These are phyloP conservation scores for Cassiopea andromeda DNA, from an alignment of 30 jellyfish, hydroid and myxozoan genomes.

Conservation along the genomic window DNA sequence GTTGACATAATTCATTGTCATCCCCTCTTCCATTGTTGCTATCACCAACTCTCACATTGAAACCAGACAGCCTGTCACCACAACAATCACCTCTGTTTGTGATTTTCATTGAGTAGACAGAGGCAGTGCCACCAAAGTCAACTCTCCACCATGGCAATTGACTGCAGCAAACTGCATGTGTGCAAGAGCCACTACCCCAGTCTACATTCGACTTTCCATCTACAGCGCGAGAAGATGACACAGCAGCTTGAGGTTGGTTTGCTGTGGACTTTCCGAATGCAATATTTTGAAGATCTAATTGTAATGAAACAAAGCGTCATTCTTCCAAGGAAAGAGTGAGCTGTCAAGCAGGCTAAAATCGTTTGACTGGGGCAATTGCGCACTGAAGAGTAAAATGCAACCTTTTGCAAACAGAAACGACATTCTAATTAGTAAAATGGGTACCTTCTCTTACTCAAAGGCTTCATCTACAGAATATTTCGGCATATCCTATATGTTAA, in stretches of 20 bases:
- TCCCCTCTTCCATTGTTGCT: slow-evolving; percentile 24
- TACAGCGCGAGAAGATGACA: slow-evolving; percentile 31
- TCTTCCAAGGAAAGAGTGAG: no score
- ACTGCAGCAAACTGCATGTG: slow-evolving; percentile 36
- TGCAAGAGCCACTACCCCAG: neutral
- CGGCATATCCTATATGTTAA: no score
- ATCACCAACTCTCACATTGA: slow-evolving; percentile 25
- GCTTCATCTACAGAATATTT: no score
- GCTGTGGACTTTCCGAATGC: slow-evolving; percentile 39
- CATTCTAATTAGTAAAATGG: no score
- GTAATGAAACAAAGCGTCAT: neutral
- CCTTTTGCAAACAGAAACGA: no score
- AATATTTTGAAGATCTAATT: slow-evolving; percentile 14
- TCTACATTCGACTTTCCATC: slow-evolving; percentile 27
- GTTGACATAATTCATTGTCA: neutral
- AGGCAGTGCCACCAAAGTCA: slow-evolving; percentile 55
- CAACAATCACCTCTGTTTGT: slow-evolving; percentile 62
- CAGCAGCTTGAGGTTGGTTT: neutral
- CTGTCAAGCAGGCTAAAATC: no score
- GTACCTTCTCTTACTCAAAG: no score
- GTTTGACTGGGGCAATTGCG: no score
- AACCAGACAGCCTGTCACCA: slow-evolving; percentile 25
- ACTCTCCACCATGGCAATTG: slow-evolving; percentile 67
- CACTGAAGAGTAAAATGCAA: no score
- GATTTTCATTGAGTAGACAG: slow-evolving; percentile 37